Base-by-base conservation (phyloP, 2,113 vertebrate species). In the Periophthalmus modestus region DNA sequence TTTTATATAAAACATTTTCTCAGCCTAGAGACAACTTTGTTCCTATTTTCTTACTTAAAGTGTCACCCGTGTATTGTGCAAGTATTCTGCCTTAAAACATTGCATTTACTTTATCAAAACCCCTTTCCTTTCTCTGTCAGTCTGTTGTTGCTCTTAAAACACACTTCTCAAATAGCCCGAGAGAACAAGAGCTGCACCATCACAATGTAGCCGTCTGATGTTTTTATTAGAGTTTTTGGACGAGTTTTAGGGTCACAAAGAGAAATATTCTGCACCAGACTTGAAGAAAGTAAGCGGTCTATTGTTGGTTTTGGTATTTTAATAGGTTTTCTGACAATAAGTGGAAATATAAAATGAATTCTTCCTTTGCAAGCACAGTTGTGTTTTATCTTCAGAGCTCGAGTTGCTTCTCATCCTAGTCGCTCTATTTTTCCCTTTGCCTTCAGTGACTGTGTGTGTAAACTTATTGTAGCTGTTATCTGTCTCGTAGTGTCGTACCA, bases 401-500 rank as follows among this genome's bases (percentile, higher is more conserved):
- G 3, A 24, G 46, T 24, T 48, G 55, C 47, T 16, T 21, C 7
- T 23, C 21, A 50, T 55, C 57, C 4, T 18, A 47, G 5, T 69
- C 48, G 55, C 0, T 61, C 58, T 28, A 21, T 21, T 52, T 65
- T 18, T 39, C 28, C 28, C 66, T 33, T 23, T 39, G 21, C 55
- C 28, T 46, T 67, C 71, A 28, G 19, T 71, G 74, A 28, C 7
- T 24, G 72, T 78, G 48, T 78, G 48, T 80, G 69, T 85, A 52
- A 74, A 74, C 74, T 55, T 6, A 77, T 63, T 72, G 72, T 81
- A 65, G 65, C 34, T 80, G 72, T 82, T 77, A 68, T 84, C 76
- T 78, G 87, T 82, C 82, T 86, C 47, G 71, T 77, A 69, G 86
- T 82, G 78, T 85, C 70, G 82, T 81, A 87, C 82, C 80, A 85